Base-by-base conservation (phyloP, 2,797 vertebrate genomes). In the Melanotaenia parkinsoni region DNA sequence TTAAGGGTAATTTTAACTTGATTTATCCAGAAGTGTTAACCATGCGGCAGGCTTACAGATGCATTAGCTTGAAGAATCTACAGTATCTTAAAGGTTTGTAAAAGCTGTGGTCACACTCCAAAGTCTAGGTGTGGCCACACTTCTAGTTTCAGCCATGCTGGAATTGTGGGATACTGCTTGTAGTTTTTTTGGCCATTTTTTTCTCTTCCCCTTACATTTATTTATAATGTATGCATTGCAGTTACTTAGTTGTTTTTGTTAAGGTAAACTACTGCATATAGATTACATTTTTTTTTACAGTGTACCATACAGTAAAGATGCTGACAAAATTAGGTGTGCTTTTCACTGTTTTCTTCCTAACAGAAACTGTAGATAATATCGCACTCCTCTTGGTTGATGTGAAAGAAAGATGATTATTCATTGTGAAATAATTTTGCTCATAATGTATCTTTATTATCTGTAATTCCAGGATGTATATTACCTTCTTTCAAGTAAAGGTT, bases 401-500 rank as follows among this genome's bases (percentile, higher is more conserved):
- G 85, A 91, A 91, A 79, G 77, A 92, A 89, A 93, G 82, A 91
- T 84, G 72, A 91, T 47, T 91, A 93, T 88, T 93, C 90, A 94
- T 95, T 93, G 92, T 95, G 93, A 93, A 93, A 92, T 92, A 87
- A 93, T 92, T 93, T 93, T 94, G 91, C 92, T 95, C 94, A 94
- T 94, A 91, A 92, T 95, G 93, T 95, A 93, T 94, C 93, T 94
- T 95, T 94, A 94, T 93, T 95, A 93, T 94, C 93, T 95, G 93
- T 95, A 92, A 94, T 94, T 94, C 92, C 93, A 95, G 93, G 94
- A 95, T 95, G 95, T 95, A 95, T 94, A 95, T 95, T 94, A 94
- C 89, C 94, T 95, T 95, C 92, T 95, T 95, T 95, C 90, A 91
- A 95, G 93, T 95, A 95, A 95, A 95, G 90, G 86, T 93, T 91